Evolutionary conservation across 2,888 invertebrate genomes (phyloP), one percentile per base, ranked within the genome.

Genomic region (Drosophila cyrtoloma): DNA sequence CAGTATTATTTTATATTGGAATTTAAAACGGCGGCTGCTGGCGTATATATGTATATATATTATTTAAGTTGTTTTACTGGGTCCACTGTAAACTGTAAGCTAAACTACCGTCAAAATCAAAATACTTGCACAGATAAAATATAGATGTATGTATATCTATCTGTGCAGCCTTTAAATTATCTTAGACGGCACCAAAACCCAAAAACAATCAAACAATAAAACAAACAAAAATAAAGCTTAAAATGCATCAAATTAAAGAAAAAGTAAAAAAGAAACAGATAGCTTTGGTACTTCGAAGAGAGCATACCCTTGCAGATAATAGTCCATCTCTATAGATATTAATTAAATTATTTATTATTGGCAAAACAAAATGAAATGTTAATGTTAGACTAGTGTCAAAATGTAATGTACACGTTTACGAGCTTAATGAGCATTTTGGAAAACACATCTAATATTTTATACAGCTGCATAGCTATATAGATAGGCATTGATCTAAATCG

Each of bases 61-160:
- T 30, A 28, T n/a, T 5, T 44, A 44, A 28, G 57, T 12, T 44
- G n/a, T 44, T 1, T 39, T 39, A 9, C 19, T 37, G 32, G 14
- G n/a, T 35, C 47, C 5, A 35, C 14, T 35, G 35, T 30, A 37
- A 52, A 55, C 35, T 35, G 35, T n/a, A 44, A 47, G 58, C 39
- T 60, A 75, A 75, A 75, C 68, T 68, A 61, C 68, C 62, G 44
- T 65, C 56, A 69, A 64, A 75, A 75, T 75, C 77, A 70, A 61
- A 75, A 62, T 58, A 73, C 68, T 42, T 42, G 19, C 33, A 50
- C 26, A 55, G 22, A 44, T 44, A 6, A 32, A 30, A 33, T 14
- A 16, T 9, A 55, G 22, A 53, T 7, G 14, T 33, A 53, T 32
- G 12, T 10, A 33, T 9, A 7, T n/a, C 30, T 2, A 22, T 14